Base-by-base conservation (phyloP, 2,113 vertebrate species). In the Nasalis larvatus region DNA sequence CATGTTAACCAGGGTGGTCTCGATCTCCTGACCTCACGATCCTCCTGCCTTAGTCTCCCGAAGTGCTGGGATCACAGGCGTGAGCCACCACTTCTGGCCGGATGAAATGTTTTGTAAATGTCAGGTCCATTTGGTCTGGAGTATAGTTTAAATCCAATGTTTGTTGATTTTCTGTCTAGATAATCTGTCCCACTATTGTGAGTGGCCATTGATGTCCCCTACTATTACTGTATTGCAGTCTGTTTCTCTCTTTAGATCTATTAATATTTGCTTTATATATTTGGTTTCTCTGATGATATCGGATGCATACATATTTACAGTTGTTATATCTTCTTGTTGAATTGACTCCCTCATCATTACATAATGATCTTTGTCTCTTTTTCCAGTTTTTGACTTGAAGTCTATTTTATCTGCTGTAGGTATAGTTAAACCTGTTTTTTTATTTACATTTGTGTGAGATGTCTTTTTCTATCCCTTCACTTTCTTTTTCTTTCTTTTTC, bases 31-130 rank as follows among this genome's bases (percentile, higher is more conserved):
- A 54, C 18, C 18, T 54, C 52, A 2, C 6, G 52, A 54, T 54
- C 52, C 2, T 2, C 52, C 52, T 1, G 6, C 18, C 18, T 20
- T 2, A 7, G 2, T 7, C 52, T 54, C 52, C 52, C 52, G 8
- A 20, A 54, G 52, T 54, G 52, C 52, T 54, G 52, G 52, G 52
- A 54, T 54, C 20, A 54, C 52, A 54, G 52, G 52, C 18, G 18
- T 20, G 52, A 54, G 52, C 52, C 52, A 20, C 52, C 6, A 1
- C 17, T 6, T 18, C 52, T 7, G 52, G 52, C 52, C 6, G 1
- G 52, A 68, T 68, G 66, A 68, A 68, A 68, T 35, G 66, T 68
- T 68, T 13, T 68, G 66, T 35, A 68, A 68, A 68, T 35, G 32
- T 68, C 66, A 68, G 32, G 66, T 68, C 66, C 66, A 68, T 35